These are phyloP conservation scores for Leptinotarsa undecemlineata DNA, from an alignment of 1,140 invertebrate species.

Conservation along the genomic window DNA sequence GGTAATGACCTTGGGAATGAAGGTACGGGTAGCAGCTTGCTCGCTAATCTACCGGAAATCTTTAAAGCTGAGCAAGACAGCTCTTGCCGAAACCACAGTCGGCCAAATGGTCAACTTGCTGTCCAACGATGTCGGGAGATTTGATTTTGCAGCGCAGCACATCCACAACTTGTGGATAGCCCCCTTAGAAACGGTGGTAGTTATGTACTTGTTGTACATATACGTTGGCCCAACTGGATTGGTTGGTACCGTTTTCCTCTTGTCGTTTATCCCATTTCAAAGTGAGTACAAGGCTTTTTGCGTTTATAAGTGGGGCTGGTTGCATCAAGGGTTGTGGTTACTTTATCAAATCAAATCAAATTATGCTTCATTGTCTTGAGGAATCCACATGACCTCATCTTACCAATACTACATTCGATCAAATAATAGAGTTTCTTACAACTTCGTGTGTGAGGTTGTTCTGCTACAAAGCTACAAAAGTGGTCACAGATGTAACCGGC, in stretches of 20 bases:
- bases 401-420: too few relatives aligned
- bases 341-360: too few relatives aligned
- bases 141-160: slow-evolving; percentile 68
- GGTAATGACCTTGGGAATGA: slow-evolving; percentile 73
- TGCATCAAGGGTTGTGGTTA: too few relatives aligned
- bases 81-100: slow-evolving; percentile 73
- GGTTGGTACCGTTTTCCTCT: slow-evolving; percentile 74
- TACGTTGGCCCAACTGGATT: slow-evolving; percentile 72
- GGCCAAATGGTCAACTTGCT: slow-evolving; percentile 85
- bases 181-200: slow-evolving; percentile 73
- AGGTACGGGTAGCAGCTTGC: slow-evolving; percentile 77
- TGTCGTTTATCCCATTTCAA: slow-evolving; percentile 83
- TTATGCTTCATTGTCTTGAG: too few relatives aligned
- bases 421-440: too few relatives aligned
- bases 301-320: too few relatives aligned
- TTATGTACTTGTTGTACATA: slow-evolving; percentile 74
- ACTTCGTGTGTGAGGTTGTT: too few relatives aligned
- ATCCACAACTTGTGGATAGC: slow-evolving; percentile 71
- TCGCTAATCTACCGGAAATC: slow-evolving; percentile 82
- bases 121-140: slow-evolving; percentile 78
- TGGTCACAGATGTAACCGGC: too few relatives aligned
- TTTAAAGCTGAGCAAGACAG: slow-evolving; percentile 62
- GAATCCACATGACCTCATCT: too few relatives aligned
- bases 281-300: slow-evolving; percentile 55
- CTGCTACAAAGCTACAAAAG: too few relatives aligned